Evolutionary conservation across 1,140 invertebrate species (phyloP), one percentile per base, ranked within the genome.

Genomic region (Glomeris maerens): DNA sequence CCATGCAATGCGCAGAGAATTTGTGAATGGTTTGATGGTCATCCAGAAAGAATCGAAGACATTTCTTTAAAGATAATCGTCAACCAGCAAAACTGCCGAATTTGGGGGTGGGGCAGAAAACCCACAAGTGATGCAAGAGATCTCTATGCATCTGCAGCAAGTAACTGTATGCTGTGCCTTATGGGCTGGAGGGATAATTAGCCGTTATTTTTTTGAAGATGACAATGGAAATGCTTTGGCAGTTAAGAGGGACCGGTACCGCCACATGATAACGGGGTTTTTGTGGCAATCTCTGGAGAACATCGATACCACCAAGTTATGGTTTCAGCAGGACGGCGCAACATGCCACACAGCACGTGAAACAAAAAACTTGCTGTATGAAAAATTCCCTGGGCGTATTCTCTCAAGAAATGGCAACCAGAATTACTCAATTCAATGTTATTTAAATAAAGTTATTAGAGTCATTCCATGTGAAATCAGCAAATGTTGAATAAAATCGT

Each of bases 281-380:
- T 49, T 49, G 36, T 3, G 26, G 47, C 25, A 13, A 26, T 27
- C 17, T 3, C 40, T n/a, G n/a, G 27, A 41, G 21, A 41, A 40
- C 38, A 20, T 40, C 29, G 10, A 26, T 41, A n/a, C n/a, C n/a
- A n/a, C n/a, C 27, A 21, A 46, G 14, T 29, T 26, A 3, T 53
- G 38, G 57, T 69, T 62, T 48, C 62, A 70, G 44, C 64, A 69
- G 52, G 64, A 71, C 58, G 63, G 64, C 26, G 62, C 63, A 27
- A 64, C 63, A 28, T 52, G 59, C 21, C 64, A 70, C 57, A 66
- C 57, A 49, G 29, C 41, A 26, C 21, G 39, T 10, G 38, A 21
- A 48, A 63, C 67, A 4, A 52, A 59, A 13, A 21, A 57, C 40
- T 62, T 53, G 46, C 48, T 69, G 21, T 56, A 69, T 42, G 47